phyloP scores from a whole-genome alignment of 1,140 invertebrate genomes.

The Caenorhabditis briggsae region DNA sequence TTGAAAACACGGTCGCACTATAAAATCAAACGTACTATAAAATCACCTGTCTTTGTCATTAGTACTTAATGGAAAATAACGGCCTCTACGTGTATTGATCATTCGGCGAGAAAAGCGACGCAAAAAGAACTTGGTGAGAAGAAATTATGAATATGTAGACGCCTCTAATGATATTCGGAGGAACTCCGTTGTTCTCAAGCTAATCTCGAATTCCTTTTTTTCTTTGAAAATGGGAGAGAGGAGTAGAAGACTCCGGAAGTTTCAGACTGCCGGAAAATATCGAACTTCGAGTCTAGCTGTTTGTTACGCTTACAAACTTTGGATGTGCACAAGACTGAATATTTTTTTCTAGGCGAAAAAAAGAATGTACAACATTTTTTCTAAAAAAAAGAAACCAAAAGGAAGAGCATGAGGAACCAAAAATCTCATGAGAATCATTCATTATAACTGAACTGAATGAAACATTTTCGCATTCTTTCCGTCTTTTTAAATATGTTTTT shows the following conservation, averaged over 20 bases:
- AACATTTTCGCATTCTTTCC: not conserved
- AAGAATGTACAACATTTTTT: not conserved
- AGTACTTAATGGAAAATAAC: constrained; percentile 47
- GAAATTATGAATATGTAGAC: constrained; percentile 32
- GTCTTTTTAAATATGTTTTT: constrained; percentile 11
- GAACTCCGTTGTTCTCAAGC: constrained; percentile 28
- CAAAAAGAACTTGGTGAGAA: not conserved
- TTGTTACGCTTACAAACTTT: not conserved
- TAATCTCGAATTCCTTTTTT: not conserved
- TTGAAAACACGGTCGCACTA: too few relatives aligned
- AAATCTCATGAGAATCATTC: constrained; percentile 55
- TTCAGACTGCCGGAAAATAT: constrained; percentile 13
- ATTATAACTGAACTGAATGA: constrained; percentile 42
- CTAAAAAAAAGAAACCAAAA: not conserved
- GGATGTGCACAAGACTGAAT: not conserved
- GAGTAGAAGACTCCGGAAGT: constrained; percentile 7
- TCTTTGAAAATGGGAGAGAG: too few relatives aligned
- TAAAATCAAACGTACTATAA: not conserved
- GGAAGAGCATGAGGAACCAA: constrained; percentile 29
- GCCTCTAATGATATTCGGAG: constrained; percentile 18
- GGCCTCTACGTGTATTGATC: constrained; percentile 47
- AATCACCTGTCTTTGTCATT: constrained; percentile 47
- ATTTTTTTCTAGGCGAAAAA: not conserved
- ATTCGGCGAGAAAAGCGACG: not conserved
- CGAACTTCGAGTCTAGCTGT: constrained; percentile 23